Base-by-base conservation (phyloP, 1,140 invertebrate species). In the Eubasilissa regina region DNA sequence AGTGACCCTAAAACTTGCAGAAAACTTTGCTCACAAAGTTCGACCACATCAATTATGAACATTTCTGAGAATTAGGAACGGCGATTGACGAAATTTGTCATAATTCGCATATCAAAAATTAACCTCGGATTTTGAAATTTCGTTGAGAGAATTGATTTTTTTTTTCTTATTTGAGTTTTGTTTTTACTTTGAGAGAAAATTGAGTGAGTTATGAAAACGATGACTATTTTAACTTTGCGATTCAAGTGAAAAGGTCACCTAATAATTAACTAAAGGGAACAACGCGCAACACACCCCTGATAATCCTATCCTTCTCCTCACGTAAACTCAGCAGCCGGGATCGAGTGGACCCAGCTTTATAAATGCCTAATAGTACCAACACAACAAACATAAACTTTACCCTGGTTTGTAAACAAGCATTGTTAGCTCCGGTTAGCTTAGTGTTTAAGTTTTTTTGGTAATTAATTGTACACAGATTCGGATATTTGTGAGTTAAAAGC, bases 21-120 rank as follows among this genome's bases (percentile, higher is more conserved):
- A 68, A 68, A 45, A 19, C n/a, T 25, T 13, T n/a, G 47, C 35
- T 47, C 47, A 45, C n/a, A 47, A 68, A 68, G 35, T 68, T 68
- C n/a, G n/a, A 44, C 64, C 43, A 19, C 64, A 68, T 68, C 43
- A 68, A 47, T 68, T 47, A 68, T 68, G 64, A 68, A 68, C n/a
- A 19, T 17, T 68, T 68, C 45, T 43, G 21, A 25, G 55, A 58
- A 15, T 17, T 19, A n/a, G 19, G 53, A 58, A 58, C 17, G 13
- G 60, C 60, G 25, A 35, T 35, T 35, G 25, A 35, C 25, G 25
- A 35, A 35, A 35, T 35, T 35, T 35, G 25, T 35, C 25, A 35
- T 35, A 35, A 35, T 35, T 35, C 6, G 25, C 25, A 35, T 35
- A 35, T 35, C 25, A 35, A 35, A 35, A 35, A 35, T 35, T 35